phyloP scores from a whole-genome alignment of 1,140 invertebrate species.

The Leptestheria dahalacensis region DNA sequence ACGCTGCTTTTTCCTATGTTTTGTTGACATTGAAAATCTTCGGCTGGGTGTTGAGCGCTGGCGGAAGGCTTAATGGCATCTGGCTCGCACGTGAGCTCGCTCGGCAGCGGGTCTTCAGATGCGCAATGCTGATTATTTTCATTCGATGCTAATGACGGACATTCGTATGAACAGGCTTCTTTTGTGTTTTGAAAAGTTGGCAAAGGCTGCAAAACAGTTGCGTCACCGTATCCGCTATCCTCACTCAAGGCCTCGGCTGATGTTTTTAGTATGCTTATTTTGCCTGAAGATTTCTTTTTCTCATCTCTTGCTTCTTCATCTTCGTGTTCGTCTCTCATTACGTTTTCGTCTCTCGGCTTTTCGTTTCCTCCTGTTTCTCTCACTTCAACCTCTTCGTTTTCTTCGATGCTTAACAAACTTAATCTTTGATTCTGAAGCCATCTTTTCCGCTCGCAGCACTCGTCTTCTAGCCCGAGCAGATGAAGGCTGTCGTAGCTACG shows the following conservation, averaged over 20 bases:
- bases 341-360: too few relatives aligned
- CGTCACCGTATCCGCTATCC: not conserved
- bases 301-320: not conserved
- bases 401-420: not conserved
- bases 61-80: not conserved
- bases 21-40: too few relatives aligned
- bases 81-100: not conserved
- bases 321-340: too few relatives aligned
- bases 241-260: not conserved
- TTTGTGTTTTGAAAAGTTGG: not conserved
- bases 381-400: not conserved
- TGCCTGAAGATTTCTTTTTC: too few relatives aligned
- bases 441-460: too few relatives aligned
- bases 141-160: not conserved
- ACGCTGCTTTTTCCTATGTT: too few relatives aligned
- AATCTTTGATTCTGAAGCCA: too few relatives aligned
- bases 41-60: too few relatives aligned
- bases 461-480: not conserved
- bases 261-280: not conserved
- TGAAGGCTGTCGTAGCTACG: not conserved
- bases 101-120: not conserved
- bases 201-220: not conserved
- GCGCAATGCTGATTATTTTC: not conserved
- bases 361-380: too few relatives aligned
- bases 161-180: not conserved